phyloP scores from a whole-genome alignment of 1,140 invertebrate genomes.

The Drosophila pseudoobscura region DNA sequence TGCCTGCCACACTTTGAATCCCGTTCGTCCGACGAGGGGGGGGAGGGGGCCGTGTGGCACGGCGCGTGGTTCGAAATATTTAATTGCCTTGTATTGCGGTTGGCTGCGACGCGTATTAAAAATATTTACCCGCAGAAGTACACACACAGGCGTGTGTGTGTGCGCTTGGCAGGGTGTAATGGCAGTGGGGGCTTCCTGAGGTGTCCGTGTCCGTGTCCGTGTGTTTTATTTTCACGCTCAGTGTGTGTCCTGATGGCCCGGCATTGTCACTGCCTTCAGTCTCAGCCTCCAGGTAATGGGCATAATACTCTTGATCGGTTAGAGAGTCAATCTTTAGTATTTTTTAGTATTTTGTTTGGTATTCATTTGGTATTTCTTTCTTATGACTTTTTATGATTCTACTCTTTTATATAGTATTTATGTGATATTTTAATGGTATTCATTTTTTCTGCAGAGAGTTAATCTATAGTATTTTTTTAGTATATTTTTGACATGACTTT shows the following conservation, averaged over 20 bases:
- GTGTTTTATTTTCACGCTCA: conserved; percentile 39
- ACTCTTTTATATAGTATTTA: too few relatives aligned
- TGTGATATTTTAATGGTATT: too few relatives aligned
- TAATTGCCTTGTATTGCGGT: conserved; percentile 82
- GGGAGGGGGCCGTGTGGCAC: conserved; percentile 34
- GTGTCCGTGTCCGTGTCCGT: conserved; percentile 66
- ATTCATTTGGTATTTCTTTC: too few relatives aligned
- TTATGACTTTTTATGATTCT: too few relatives aligned
- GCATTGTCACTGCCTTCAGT: background rate
- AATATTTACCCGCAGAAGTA: conserved; percentile 69
- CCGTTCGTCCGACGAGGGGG: conserved; percentile 10
- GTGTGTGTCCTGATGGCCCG: background rate
- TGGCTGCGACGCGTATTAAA: conserved; percentile 77
- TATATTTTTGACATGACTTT: too few relatives aligned
- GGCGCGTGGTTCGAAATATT: conserved; percentile 69
- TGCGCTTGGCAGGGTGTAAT: too few relatives aligned
- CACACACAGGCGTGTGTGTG: conserved; percentile 5
- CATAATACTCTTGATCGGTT: too few relatives aligned
- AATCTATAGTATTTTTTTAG: too few relatives aligned
- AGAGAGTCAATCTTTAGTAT: too few relatives aligned
- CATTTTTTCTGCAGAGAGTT: too few relatives aligned
- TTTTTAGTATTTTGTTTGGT: too few relatives aligned
- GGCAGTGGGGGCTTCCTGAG: conserved; percentile 25
- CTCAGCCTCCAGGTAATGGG: too few relatives aligned
- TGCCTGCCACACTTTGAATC: conserved; percentile 50